Conservation (phyloP, 2,888 invertebrate species). For the Hirtodrosophila duncani region DNA sequence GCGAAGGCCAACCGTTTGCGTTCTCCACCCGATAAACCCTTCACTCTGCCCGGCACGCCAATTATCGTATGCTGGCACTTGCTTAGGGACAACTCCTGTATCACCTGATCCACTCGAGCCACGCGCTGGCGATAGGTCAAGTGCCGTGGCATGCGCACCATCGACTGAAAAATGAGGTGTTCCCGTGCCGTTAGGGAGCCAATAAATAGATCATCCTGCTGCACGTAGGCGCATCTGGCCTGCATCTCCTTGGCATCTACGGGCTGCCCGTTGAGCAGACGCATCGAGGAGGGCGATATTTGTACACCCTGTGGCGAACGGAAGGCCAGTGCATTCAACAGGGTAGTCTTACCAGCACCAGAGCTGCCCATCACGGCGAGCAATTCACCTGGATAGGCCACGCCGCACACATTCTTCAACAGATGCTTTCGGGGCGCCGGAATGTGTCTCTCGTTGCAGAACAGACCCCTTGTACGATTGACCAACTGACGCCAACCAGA, state of each 20-base stretch:
- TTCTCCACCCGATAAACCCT: constrained; percentile 97
- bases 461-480: constrained; percentile 79
- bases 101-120: constrained; percentile 90
- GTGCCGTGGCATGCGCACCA: constrained; percentile 90
- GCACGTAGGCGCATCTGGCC: constrained; percentile 92
- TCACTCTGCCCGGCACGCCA: constrained; percentile 90
- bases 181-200: constrained; percentile 93
- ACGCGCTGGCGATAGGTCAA: constrained; percentile 87
- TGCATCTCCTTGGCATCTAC: constrained; percentile 85
- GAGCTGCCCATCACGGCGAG: constrained; percentile 93
- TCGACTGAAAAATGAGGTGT: constrained; percentile 92
- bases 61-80: constrained; percentile 95
- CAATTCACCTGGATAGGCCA: constrained; percentile 91
- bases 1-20: constrained; percentile 96
- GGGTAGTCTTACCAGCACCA: constrained; percentile 96
- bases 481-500: constrained; percentile 77
- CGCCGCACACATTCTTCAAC: constrained; percentile 87
- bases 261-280: constrained; percentile 87
- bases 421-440: constrained; percentile 83
- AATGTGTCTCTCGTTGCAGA: constrained; percentile 76
- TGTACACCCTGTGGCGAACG: constrained; percentile 85
- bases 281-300: constrained; percentile 80
- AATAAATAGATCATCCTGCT: constrained; percentile 95
- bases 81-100: constrained; percentile 89
- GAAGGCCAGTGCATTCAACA: constrained; percentile 92